Conservation (phyloP, 2,888 invertebrate genomes). For the Glyphotaelius pellucidus region DNA sequence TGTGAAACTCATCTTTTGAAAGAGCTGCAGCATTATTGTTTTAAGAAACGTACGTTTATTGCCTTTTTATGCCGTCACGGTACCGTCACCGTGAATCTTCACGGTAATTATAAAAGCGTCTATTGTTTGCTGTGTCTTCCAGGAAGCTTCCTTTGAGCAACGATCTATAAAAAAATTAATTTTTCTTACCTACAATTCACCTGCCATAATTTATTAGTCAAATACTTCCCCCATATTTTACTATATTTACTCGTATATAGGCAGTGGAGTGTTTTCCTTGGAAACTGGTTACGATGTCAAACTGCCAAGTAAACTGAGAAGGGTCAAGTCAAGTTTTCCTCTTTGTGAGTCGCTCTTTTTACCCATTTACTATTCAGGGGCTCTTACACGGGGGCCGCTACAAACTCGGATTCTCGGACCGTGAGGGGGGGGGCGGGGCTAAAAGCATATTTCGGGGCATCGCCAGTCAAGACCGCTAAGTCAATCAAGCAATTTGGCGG, state of each 20-base stretch:
- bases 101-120: too few species aligned
- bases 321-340: conserved; percentile 4
- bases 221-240: background rate
- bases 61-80: too few species aligned
- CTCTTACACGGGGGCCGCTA: background rate
- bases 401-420: background rate
- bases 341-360: background rate
- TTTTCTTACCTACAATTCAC: too few species aligned
- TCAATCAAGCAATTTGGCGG: too few species aligned
- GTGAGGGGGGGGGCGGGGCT: background rate
- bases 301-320: conserved; percentile 15
- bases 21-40: too few species aligned
- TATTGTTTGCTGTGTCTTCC: too few species aligned
- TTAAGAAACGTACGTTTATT: too few species aligned
- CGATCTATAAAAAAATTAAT: too few species aligned
- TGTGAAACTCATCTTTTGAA: too few species aligned
- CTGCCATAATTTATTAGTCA: background rate
- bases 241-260: background rate
- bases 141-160: too few species aligned
- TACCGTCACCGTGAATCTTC: too few species aligned
- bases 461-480: background rate
- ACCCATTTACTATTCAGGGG: background rate
- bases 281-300: background rate
- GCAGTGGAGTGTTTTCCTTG: background rate
- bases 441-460: background rate